These are phyloP conservation scores for Athripsodes cinereus DNA, from an alignment of 2,888 invertebrate genomes.

Conservation along the genomic window DNA sequence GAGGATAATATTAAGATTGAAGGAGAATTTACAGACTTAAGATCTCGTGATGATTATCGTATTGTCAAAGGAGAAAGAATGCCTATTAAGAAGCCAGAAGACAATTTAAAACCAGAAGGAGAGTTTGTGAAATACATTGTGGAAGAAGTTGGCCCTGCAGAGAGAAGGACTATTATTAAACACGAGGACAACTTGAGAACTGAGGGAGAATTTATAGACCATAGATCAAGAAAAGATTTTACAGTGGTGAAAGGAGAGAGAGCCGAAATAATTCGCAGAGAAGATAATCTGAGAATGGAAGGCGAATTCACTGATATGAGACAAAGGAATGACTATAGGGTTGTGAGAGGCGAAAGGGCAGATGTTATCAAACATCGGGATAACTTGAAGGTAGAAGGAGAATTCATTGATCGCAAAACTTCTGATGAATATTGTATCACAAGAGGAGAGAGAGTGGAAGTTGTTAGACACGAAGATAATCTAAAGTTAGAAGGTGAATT, in stretches of 20 bases:
- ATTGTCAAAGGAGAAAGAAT: conserved; percentile 47
- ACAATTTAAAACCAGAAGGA: conserved; percentile 48
- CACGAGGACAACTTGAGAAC: conserved; percentile 49
- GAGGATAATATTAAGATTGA: conserved; percentile 52
- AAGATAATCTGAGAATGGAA: conserved; percentile 46
- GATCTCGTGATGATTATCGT: conserved; percentile 37
- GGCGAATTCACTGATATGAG: conserved; percentile 53
- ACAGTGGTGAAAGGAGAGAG: conserved; percentile 39
- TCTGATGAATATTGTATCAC: conserved; percentile 50
- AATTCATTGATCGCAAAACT: conserved; percentile 46
- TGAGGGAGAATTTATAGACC: conserved; percentile 51
- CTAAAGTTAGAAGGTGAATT: conserved; percentile 32
- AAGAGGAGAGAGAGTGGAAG: conserved; percentile 55
- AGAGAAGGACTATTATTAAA: conserved; percentile 48
- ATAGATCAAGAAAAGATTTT: conserved; percentile 44
- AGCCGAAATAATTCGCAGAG: conserved; percentile 39
- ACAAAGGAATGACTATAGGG: conserved; percentile 38
- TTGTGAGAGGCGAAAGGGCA: conserved; percentile 40
- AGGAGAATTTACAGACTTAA: conserved; percentile 42
- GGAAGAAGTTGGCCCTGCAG: conserved; percentile 41
- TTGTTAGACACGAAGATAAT: conserved; percentile 56
- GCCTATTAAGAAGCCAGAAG: conserved; percentile 37
- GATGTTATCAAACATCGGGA: conserved; percentile 49
- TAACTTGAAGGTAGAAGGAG: conserved; percentile 50
- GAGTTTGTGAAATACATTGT: conserved; percentile 45